A percentile compares a stretch with the other conserved stretches of the same genome.
phyloP scores from a whole-genome alignment of 2,113 vertebrate species.

The Sphyrna mokarran region DNA sequence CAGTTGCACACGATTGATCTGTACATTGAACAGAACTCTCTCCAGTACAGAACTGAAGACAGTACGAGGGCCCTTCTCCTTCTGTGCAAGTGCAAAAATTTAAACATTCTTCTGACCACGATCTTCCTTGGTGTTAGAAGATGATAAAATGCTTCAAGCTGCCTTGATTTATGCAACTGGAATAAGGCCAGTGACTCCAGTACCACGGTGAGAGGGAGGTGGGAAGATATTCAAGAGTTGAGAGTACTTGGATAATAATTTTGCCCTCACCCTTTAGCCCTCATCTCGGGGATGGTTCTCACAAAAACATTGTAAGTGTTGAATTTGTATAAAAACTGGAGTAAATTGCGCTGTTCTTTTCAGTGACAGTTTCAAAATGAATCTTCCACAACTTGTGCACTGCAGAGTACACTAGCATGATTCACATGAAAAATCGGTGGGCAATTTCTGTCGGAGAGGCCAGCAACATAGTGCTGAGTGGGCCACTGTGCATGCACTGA shows the following conservation, averaged over 20 bases:
- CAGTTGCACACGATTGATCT: too few species aligned
- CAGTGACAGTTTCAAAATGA: too few species aligned
- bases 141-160: not conserved
- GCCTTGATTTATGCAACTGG: not conserved
- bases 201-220: not conserved
- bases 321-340: too few species aligned
- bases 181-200: not conserved
- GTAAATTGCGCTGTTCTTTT: too few species aligned
- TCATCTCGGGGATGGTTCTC: not conserved
- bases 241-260: not conserved
- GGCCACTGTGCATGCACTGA: too few species aligned
- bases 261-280: not conserved
- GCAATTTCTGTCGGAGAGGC: too few species aligned
- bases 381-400: too few species aligned
- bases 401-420: too few species aligned
- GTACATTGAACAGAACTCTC: not conserved
- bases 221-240: not conserved
- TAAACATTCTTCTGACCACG: not conserved
- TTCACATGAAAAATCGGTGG: too few species aligned
- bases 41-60: not conserved
- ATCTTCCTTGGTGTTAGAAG: not conserved
- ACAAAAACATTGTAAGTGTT: too few species aligned
- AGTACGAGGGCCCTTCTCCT: not conserved
- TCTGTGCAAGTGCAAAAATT: not conserved
- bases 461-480: too few species aligned